Conservation (phyloP, 2,113 vertebrate species). For the Lynx canadensis region DNA sequence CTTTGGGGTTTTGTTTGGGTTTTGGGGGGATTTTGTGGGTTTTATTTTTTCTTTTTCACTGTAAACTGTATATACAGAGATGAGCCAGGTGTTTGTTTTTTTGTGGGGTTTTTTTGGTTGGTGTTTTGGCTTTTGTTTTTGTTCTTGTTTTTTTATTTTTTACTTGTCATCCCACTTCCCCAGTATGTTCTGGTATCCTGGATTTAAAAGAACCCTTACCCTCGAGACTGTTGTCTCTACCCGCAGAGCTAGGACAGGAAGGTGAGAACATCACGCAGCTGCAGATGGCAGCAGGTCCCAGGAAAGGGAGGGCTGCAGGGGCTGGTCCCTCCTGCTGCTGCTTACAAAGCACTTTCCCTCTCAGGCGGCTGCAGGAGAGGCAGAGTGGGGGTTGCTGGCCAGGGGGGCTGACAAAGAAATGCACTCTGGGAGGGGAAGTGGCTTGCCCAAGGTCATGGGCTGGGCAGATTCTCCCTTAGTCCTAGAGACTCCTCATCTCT, state of each 20-base stretch:
- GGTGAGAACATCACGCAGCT: neutral
- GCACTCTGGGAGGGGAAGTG: neutral
- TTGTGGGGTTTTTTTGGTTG: no score
- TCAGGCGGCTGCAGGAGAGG: accelerated
- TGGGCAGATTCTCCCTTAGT: neutral
- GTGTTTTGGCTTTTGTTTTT: neutral
- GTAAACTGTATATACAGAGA: neutral
- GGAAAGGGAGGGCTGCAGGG: neutral
- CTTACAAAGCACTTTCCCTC: neutral
- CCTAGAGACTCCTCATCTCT: neutral
- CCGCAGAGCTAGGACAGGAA: neutral
- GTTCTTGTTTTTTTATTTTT: neutral
- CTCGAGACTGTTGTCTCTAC: neutral
- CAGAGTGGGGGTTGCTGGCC: neutral
- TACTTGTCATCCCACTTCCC: neutral
- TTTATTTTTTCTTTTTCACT: neutral
- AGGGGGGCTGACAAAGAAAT: neutral
- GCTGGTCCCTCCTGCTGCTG: neutral
- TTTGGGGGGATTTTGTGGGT: neutral
- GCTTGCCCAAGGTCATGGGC: neutral
- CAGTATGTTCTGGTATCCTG: neutral
- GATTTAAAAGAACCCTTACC: neutral
- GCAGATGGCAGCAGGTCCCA: neutral
- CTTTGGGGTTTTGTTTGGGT: neutral
- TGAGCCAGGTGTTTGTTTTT: neutral